These are phyloP conservation scores for Rhabdomys dilectus DNA, from an alignment of 2,113 vertebrate species.

Conservation along the genomic window DNA sequence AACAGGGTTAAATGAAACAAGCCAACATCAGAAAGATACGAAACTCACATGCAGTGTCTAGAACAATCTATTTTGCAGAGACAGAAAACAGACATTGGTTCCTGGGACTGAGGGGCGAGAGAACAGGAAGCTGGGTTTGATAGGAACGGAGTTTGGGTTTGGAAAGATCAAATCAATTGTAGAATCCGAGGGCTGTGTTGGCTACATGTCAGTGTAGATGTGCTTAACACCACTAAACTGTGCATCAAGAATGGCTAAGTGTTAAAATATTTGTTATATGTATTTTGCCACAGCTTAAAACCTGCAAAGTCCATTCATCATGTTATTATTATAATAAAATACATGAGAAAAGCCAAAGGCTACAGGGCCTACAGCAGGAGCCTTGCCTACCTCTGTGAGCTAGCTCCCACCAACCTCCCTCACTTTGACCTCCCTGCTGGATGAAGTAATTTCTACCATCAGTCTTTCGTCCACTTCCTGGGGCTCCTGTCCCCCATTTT, in stretches of 20 bases:
- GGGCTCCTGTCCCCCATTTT: not conserved
- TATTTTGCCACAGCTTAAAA: not conserved
- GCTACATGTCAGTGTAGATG: not conserved
- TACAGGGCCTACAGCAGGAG: not conserved
- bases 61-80: not conserved
- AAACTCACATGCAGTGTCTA: not conserved
- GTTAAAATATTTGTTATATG: not conserved
- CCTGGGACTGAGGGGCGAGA: no score
- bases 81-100: not conserved
- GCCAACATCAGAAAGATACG: not conserved
- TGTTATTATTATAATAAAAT: constrained; percentile 16
- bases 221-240: not conserved
- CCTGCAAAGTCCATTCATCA: not conserved
- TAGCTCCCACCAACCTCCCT: rapidly evolving
- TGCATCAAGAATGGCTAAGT: not conserved
- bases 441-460: no score
- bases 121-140: not conserved
- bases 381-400: not conserved
- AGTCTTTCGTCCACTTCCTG: not conserved
- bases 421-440: not conserved
- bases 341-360: not conserved
- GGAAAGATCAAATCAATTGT: not conserved
- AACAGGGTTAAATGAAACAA: not conserved
- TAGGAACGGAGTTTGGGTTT: not conserved
- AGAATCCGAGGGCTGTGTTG: no score